Evolutionary conservation across 2,888 invertebrate genomes (phyloP).

Genomic region (Tortrix viridana): DNA sequence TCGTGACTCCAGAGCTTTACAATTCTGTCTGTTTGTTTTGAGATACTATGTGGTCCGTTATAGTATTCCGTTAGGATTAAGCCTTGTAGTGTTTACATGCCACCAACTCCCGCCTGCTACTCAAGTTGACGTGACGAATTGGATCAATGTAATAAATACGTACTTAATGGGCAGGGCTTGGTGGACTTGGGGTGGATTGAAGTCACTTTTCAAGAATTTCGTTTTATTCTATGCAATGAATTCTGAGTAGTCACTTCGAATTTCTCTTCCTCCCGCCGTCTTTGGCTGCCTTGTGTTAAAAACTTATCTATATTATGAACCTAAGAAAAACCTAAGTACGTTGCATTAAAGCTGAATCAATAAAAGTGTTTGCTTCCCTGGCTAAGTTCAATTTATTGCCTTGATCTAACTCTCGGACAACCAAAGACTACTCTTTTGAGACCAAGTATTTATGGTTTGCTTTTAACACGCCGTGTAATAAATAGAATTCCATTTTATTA

Average conservation of each 20-base stretch:
- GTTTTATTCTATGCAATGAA: no score
- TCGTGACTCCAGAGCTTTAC: conserved; percentile 32
- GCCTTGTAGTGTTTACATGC: no score
- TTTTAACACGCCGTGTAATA: conserved; percentile 61
- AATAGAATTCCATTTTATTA: conserved; percentile 67
- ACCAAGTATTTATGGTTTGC: conserved; percentile 52
- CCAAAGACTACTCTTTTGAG: conserved; percentile 5
- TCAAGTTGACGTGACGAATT: no score
- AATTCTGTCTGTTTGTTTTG: conserved; percentile 13
- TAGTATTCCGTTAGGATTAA: no score
- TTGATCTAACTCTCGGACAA: conserved; percentile 15
- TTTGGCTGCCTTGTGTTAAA: no score
- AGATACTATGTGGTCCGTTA: not conserved
- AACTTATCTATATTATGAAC: not conserved
- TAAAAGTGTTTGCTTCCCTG: not conserved
- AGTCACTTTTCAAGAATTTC: no score
- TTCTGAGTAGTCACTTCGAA: no score
- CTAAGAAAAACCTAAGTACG: not conserved
- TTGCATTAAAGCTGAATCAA: not conserved
- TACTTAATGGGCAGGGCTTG: no score
- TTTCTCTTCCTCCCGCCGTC: no score
- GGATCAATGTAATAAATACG: no score
- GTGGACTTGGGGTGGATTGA: no score
- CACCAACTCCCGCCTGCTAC: no score
- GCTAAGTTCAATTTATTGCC: conserved; percentile 10